phyloP scores from a whole-genome alignment of 2,113 vertebrate species.

The Phasianus colchicus region DNA sequence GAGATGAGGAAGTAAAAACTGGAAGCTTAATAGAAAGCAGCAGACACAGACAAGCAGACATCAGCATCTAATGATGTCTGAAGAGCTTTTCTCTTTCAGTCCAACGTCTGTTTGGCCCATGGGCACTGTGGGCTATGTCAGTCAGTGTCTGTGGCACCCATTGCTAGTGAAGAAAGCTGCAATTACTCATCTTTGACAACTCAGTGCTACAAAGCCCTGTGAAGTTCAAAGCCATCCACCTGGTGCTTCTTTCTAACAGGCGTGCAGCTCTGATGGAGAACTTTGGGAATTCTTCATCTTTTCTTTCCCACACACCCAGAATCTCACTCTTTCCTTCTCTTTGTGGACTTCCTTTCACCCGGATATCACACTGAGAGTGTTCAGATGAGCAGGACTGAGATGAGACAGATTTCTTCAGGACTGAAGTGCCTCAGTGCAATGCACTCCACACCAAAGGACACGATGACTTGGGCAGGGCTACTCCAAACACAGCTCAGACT shows the following conservation, averaged over 20 bases:
- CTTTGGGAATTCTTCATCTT: slow-evolving; percentile 14
- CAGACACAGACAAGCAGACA: background rate
- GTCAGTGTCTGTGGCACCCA: background rate
- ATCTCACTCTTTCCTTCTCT: background rate
- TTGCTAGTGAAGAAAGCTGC: background rate
- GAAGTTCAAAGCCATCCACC: slow-evolving; percentile 50
- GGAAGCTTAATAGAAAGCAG: background rate
- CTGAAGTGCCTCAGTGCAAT: rapidly evolving
- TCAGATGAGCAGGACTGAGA: background rate
- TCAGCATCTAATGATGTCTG: background rate
- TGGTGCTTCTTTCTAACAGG: slow-evolving; percentile 23
- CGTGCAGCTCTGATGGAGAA: background rate
- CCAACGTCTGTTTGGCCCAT: background rate
- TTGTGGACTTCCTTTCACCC: background rate
- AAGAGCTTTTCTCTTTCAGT: background rate
- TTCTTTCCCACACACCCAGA: background rate
- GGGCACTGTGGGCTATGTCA: background rate
- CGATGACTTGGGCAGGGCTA: rapidly evolving
- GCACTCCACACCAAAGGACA: rapidly evolving
- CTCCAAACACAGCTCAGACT: background rate
- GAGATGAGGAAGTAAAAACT: background rate
- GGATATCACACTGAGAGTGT: background rate
- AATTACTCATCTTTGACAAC: slow-evolving; percentile 6
- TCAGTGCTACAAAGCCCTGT: background rate
- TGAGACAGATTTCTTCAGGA: background rate